These are phyloP conservation scores for Urocitellus parryii DNA, from an alignment of 2,113 vertebrate species.

Conservation along the genomic window DNA sequence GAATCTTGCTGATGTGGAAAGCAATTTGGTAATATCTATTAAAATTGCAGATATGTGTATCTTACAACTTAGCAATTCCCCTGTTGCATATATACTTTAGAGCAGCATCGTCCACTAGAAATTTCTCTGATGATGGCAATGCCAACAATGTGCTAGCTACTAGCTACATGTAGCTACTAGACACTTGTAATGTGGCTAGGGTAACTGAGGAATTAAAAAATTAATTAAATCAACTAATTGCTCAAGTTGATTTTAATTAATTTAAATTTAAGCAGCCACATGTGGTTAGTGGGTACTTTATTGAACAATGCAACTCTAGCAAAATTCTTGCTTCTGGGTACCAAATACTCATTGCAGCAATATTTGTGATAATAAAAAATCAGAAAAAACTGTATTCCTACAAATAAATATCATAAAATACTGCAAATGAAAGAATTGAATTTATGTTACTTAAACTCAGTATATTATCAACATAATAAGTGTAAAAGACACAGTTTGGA, in stretches of 20 bases:
- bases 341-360: neutral
- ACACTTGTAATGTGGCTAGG: neutral
- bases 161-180: neutral
- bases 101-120: neutral
- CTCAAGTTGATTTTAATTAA: conserved; percentile 6
- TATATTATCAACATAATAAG: neutral
- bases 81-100: neutral
- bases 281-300: neutral
- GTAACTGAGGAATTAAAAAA: neutral
- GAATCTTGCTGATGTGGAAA: neutral
- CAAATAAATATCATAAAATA: conserved; percentile 36
- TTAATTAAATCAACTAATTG: neutral
- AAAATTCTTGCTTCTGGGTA: neutral
- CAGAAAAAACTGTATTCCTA: neutral
- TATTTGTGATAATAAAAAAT: conserved; percentile 20
- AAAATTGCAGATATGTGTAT: neutral
- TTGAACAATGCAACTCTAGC: neutral
- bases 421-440: neutral
- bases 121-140: neutral
- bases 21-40: neutral
- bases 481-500: neutral
- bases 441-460: neutral
- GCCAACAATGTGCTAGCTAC: neutral
- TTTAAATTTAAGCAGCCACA: neutral
- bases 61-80: neutral